A percentile compares a stretch with the other conserved stretches of the same genome.
Conservation (phyloP, 2,797 vertebrate species). For the Petrocephalus schoutedeni region DNA sequence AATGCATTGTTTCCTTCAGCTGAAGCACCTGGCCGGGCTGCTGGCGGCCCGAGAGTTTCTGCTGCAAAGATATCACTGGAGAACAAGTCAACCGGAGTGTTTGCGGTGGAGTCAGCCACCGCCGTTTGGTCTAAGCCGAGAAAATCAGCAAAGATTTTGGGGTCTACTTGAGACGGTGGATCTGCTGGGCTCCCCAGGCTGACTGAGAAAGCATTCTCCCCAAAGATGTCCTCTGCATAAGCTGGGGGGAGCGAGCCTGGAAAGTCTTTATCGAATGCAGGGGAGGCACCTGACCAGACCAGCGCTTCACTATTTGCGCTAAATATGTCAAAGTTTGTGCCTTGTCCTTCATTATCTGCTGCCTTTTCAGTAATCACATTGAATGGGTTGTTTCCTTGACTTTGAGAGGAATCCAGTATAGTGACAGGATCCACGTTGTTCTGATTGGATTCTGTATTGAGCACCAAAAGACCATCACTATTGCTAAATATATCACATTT, state of each 20-base stretch:
- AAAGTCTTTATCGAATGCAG: slow-evolving; percentile 24
- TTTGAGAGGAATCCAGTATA: slow-evolving; percentile 11
- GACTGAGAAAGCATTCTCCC: slow-evolving; percentile 23
- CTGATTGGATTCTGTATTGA: slow-evolving; percentile 16
- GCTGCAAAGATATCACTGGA: slow-evolving; percentile 44
- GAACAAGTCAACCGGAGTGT: slow-evolving; percentile 41
- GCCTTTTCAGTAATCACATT: slow-evolving; percentile 22
- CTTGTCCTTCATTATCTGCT: slow-evolving; percentile 6
- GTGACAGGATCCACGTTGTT: slow-evolving; percentile 21
- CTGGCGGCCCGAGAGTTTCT: slow-evolving; percentile 28
- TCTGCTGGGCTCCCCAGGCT: slow-evolving; percentile 28
- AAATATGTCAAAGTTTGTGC: slow-evolving; percentile 50
- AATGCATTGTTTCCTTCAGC: slow-evolving; percentile 32
- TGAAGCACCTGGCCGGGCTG: slow-evolving; percentile 25
- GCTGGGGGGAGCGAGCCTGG: slow-evolving; percentile 18
- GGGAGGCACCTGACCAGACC: slow-evolving; percentile 27
- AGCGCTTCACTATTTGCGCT: slow-evolving; percentile 35
- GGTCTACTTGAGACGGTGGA: slow-evolving; percentile 14
- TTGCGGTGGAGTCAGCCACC: neutral
- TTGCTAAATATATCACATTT: slow-evolving; percentile 19
- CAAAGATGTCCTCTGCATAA: slow-evolving; percentile 49
- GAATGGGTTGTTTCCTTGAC: slow-evolving; percentile 28
- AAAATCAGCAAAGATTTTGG: slow-evolving; percentile 40
- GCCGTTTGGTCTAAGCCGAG: slow-evolving; percentile 34
- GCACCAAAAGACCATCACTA: slow-evolving; percentile 16